Evolutionary conservation across 1,140 invertebrate species (phyloP), one percentile per base, ranked within the genome.

Genomic region (Drosophila biarmipes): DNA sequence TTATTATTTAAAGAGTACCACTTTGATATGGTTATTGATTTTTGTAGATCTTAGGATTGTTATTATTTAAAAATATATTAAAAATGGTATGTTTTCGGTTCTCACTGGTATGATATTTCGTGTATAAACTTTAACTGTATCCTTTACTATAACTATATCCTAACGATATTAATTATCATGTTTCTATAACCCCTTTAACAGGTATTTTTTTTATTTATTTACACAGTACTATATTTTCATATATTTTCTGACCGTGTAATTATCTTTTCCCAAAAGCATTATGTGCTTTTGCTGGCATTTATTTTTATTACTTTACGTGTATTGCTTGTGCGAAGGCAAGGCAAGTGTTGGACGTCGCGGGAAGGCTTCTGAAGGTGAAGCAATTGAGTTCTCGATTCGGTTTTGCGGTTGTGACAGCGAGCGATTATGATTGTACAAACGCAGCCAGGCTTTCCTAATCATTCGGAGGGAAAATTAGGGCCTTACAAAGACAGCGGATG

Each of bases 231-330:
- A 24, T 24, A 4, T 24, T 4, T 34, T 2, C 34, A 12, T 4
- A 51, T 17, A 6, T n/a, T 31, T 34, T 54, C 17, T 49, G 11
- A 27, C 27, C 27, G 56, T 73, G 69, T 73, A 35, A 31, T 31
- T 14, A 40, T 75, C 49, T 31, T 31, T 48, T 27, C 35, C 45
- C 62, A n/a, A 29, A 35, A 73, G 68, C 54, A 64, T 72, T 81
- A 72, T 67, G 53, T 46, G 57, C 57, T 54, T 71, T 67, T 67
- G 61, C 67, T 72, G 74, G 49, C 63, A 63, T 78, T 82, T 82
- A 82, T 76, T 87, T 87, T 78, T 87, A 86, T 86, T 82, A 82
- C 64, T 68, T n/a, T 42, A 14, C 77, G 45, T 63, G 57, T 58
- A 45, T 6, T 2, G 17, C 7, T 24, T 11, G 38, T 43, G 15